Base-by-base conservation (phyloP, 2,888 invertebrate species). In the Halictus quadricinctus region DNA sequence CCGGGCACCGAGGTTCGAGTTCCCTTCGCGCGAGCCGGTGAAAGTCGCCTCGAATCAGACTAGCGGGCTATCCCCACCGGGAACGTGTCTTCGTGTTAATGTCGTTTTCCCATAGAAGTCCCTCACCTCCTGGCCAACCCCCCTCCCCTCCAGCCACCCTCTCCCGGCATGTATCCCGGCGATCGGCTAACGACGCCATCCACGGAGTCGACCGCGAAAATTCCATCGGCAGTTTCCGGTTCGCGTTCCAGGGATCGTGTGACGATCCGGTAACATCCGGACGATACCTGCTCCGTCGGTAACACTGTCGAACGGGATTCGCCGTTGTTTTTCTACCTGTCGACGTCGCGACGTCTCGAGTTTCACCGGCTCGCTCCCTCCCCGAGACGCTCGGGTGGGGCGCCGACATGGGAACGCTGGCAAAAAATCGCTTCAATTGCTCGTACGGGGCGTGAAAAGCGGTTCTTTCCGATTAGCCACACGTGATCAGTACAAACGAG, bases 21-120 rank as follows among this genome's bases (percentile, higher is more conserved):
- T 90, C 87, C 87, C 90, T 87, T 89, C 87, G 75, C 86, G 83
- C 86, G 84, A 88, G 88, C 87, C 90, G 73, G 93, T 93, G 93
- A 93, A 93, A 93, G 93, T 92, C 90, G 89, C 90, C 85, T 92
- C 87, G 91, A 87, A 90, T 91, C 90, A 84, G 81, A 86, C 84
- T 80, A 83, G 88, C 87, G 83, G 81, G 76, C 85, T 87, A 87
- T 91, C 87, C 87, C 88, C 89, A 87, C 85, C 85, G 72, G 25
- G 60, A 58, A 76, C 72, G 66, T 87, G 85, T 87, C 86, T 85
- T 81, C 89, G 86, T 76, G 84, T 92, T 92, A 92, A 93, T 91
- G 93, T 90, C 92, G 92, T 92, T 93, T 93, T 93, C 93, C 91
- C 93, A 93, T 91, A 91, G 90, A 87, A 81, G 58, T 80, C 81